Evolutionary conservation across 2,888 invertebrate species (phyloP), one percentile per base, ranked within the genome.

Genomic region (Noctua janthe): DNA sequence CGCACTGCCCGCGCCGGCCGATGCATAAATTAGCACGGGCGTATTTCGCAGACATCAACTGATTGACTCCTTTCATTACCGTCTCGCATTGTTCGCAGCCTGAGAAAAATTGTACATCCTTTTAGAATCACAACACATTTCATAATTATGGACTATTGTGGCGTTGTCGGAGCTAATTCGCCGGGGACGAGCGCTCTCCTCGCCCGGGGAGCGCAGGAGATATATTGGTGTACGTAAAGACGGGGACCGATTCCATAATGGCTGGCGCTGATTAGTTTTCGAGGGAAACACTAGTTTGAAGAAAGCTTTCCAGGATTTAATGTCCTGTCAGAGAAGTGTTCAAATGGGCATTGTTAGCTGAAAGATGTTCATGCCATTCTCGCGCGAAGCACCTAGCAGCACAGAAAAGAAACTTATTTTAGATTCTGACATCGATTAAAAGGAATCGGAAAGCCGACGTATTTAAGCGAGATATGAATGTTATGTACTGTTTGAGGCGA

Each of bases 121-220:
- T 94, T 94, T 91, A 92, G 94, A 96, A 96, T 96, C 94, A 95
- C 96, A 95, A 96, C 96, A 96, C 97, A 96, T 96, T 96, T 97
- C 97, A 97, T 96, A 97, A 97, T 97, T 97, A 97, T 97, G 96
- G 97, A 95, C 96, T 96, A 97, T 97, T 97, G 97, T 97, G 95
- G 93, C 91, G 94, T 94, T 95, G 97, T 95, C 95, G 90, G 93
- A 92, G 92, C 92, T 96, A 96, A 96, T 96, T 95, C 93, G 92
- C 92, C 90, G 92, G 91, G 90, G 94, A 95, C 93, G 93, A 91
- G 91, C 91, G 91, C 91, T 92, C 93, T 94, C 93, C 89, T 93
- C 94, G 94, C 94, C 92, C 92, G 91, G 88, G 92, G 93, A 92
- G 89, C 87, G 89, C 82, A 83, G 87, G 93, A 94, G 93, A 96